Evolutionary conservation across 2,113 vertebrate genomes (phyloP), one percentile per base, ranked within the genome.

Genomic region (Arvicanthis niloticus): DNA sequence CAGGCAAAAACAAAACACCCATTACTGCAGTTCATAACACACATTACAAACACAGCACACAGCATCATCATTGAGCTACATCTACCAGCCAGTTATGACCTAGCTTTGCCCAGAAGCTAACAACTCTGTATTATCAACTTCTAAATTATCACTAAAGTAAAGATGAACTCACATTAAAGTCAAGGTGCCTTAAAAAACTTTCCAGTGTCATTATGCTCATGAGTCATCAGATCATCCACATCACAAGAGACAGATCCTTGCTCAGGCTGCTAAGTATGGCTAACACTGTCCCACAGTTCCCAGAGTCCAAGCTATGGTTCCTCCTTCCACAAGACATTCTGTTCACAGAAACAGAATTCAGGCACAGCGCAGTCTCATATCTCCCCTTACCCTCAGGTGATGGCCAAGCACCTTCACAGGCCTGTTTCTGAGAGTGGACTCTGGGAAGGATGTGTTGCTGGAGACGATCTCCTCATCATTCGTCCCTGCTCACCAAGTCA

Each of bases 361-460:
- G 40, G 37, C 77, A 31, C 3, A 62, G 15, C 6, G 1, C 29
- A 22, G 4, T 19, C 24, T 7, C 0, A 3, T 0, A 10, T 77
- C 68, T 90, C 89, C 65, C 42, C 97, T 89, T 92, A 96, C 96
- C 93, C 93, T 89, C 76, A 81, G 80, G 73, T 1, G 42, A 58
- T 6, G 22, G 73, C 56, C 0, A 0, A 45, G 60, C 5, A 13
- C 81, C 84, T 40, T 90, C 62, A 42, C 8, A 1, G 29, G 68
- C 68, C 53, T 7, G 77, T 40, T 48, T 93, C 53, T 26, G 37
- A 3, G 40, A 17, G 53, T 21, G 6, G 10, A 73, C n/a, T 94
- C 92, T 53, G 11, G n/a, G 51, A 60, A 87, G 40, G n/a, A 48
- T 2, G 6, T 42, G 45, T 62, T 84, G n/a, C 19, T 85, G 31